A percentile compares a stretch with the other conserved stretches of the same genome.
Evolutionary conservation across 2,113 vertebrate species (phyloP).

Genomic region (Hydropotes inermis): DNA sequence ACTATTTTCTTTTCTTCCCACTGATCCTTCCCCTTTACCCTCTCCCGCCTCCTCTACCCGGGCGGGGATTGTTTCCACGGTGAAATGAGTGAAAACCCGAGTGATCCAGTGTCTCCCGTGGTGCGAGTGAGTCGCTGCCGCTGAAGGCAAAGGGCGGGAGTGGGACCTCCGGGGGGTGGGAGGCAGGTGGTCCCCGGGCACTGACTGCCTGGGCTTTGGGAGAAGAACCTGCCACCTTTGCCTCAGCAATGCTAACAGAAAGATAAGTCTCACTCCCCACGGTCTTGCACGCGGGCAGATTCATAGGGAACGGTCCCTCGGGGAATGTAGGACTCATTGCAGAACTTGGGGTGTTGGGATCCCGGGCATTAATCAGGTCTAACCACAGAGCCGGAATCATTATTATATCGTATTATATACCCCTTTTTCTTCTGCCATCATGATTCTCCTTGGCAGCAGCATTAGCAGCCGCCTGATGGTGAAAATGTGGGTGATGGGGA

Average conservation of each 20-base stretch:
- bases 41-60: conserved; percentile 32
- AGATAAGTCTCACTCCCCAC: conserved; percentile 61
- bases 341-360: conserved; percentile 29
- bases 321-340: conserved; percentile 67
- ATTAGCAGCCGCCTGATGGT: conserved; percentile 74
- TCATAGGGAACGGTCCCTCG: conserved; percentile 54
- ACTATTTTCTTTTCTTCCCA: not conserved
- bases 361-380: conserved; percentile 49
- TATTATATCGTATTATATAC: not conserved
- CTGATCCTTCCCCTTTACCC: not conserved
- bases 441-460: conserved; percentile 80
- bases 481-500: conserved; percentile 77
- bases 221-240: conserved; percentile 32
- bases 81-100: conserved; percentile 68
- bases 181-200: conserved; percentile 47
- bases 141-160: conserved; percentile 75
- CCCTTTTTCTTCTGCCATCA: conserved; percentile 73
- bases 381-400: conserved; percentile 58
- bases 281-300: not conserved
- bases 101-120: conserved; percentile 55
- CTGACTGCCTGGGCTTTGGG: conserved; percentile 53
- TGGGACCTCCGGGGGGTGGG: conserved; percentile 1
- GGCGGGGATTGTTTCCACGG: conserved; percentile 62
- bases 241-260: conserved; percentile 32
- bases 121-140: conserved; percentile 75